Evolutionary conservation across 2,888 invertebrate species (phyloP), one percentile per base, ranked within the genome.

Genomic region (Amphipoea oculea): DNA sequence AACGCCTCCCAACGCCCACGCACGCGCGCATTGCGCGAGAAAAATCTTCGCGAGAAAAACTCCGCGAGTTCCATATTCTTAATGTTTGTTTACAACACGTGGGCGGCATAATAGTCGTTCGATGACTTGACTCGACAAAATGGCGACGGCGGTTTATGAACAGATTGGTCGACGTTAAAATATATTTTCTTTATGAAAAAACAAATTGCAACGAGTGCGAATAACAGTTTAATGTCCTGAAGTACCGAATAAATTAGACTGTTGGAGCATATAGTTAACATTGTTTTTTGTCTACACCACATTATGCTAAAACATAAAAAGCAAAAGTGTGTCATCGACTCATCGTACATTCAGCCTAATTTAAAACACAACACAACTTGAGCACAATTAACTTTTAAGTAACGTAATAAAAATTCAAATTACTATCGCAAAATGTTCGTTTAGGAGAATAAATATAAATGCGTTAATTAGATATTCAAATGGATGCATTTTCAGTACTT

Each of bases 1-100:
- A 95, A 94, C 96, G 95, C 97, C 97, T 97, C 96, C 97, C 96
- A 95, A 95, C 97, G 97, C 95, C 97, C 95, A 94, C 96, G 96
- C 96, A 95, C 97, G 96, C 95, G 92, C 92, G 91, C 81, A 67
- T 81, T 92, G 91, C 88, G 90, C 92, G 92, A 95, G 96, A 96
- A 96, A 96, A 96, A 95, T 95, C 95, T 94, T 85, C 85, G 89
- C 91, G 92, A 91, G 93, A 94, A 96, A 96, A 96, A 96, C 92
- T 94, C 90, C 79, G 76, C 83, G 76, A 89, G 89, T 91, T 92
- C 90, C 90, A 92, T 90, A 90, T 92, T 93, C 91, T 92, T 92
- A 91, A 93, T 91, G 89, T 92, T 92, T 93, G 94, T 94, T 93
- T 93, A 93, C 90, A 89, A 90, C 89, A 91, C 92, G 95, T 95